Evolutionary conservation across 2,888 invertebrate genomes (phyloP), one percentile per base, ranked within the genome.

Genomic region (Sesia apiformis): DNA sequence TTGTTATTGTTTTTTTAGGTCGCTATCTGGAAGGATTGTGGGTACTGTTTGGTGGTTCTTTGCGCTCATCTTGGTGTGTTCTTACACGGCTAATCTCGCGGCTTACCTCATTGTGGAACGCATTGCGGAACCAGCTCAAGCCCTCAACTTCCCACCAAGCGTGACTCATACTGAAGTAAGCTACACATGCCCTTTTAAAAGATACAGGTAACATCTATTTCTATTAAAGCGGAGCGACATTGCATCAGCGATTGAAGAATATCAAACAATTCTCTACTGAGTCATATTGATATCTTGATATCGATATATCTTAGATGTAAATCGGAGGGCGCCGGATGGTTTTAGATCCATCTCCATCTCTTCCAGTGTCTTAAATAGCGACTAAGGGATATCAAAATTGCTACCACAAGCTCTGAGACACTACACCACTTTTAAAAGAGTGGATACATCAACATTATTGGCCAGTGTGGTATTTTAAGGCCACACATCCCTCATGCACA

Each of bases 41-140:
- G 98, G 98, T 50, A 96, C 97, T 49, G 98, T 98, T 2, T 99
- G 99, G 99, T 99, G 99, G 98, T 99, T 99, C 85, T 99, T 99
- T 87, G 99, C 98, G 0, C 91, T 99, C 60, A 99, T 99, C 72
- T 92, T 99, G 56, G 97, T 98, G 61, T 98, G 98, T 55, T 98
- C 98, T 38, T 99, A 99, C 82, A 99, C 99, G 51, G 99, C 99
- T 58, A 99, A 99, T 84, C 91, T 99, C 69, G 98, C 98, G 2
- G 99, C 99, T 3, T 99, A 99, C 81, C 92, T 99, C 56, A 99
- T 99, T 7, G 95, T 98, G 56, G 98, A 98, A 82, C 92, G 98
- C 64, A 98, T 98, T 94, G 94, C 97, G 4, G 95, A 97, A 7
- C 98, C 98, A 3, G 63, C 80, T 3, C 75, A 76, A 55, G 58